Conservation (phyloP, 2,797 vertebrate species). For the Sparidentex hasta region DNA sequence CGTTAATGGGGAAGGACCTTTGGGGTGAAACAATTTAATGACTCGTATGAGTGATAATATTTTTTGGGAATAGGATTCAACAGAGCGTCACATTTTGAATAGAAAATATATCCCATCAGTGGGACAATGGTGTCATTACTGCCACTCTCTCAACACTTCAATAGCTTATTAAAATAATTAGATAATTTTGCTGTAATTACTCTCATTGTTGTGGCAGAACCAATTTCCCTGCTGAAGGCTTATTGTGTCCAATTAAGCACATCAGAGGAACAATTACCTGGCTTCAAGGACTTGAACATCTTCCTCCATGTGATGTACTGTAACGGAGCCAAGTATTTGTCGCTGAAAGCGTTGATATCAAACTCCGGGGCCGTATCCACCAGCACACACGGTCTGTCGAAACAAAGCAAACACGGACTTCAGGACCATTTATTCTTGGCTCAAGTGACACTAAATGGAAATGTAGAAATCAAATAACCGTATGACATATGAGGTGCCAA, state of each 20-base stretch:
- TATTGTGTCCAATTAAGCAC: slow-evolving; percentile 33
- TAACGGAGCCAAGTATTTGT: slow-evolving; percentile 85
- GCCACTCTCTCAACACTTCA: neutral
- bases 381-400: slow-evolving; percentile 61
- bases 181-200: slow-evolving; percentile 36
- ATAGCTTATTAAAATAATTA: slow-evolving; percentile 8
- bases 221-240: slow-evolving; percentile 16
- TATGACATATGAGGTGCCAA: slow-evolving; percentile 8
- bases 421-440: slow-evolving; percentile 13
- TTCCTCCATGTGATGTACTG: slow-evolving; percentile 90
- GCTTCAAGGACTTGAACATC: slow-evolving; percentile 86
- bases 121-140: slow-evolving; percentile 16
- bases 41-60: neutral
- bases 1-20: slow-evolving; percentile 86
- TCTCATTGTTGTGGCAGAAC: slow-evolving; percentile 10
- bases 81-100: slow-evolving; percentile 3
- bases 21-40: slow-evolving; percentile 38
- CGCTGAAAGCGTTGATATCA: slow-evolving; percentile 76
- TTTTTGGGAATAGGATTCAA: neutral
- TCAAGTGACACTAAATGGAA: slow-evolving; percentile 28
- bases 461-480: slow-evolving; percentile 39
- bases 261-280: slow-evolving; percentile 75
- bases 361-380: slow-evolving; percentile 72
- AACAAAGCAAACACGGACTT: slow-evolving; percentile 27
- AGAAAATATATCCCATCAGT: slow-evolving; percentile 8